Base-by-base conservation (phyloP, 2,113 vertebrate genomes). In the Rhineura floridana region DNA sequence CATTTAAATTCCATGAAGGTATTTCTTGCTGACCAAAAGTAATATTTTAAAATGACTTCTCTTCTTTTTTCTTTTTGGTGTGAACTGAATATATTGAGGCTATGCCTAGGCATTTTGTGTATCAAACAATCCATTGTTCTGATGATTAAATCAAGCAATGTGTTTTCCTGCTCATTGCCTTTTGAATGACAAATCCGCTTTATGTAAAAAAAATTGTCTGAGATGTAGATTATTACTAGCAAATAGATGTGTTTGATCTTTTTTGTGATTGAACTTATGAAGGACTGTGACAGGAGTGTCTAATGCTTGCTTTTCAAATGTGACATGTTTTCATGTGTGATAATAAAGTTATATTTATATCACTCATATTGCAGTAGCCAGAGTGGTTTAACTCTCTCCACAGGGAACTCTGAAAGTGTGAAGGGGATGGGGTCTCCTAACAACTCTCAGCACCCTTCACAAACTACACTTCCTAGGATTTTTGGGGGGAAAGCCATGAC, bases 191-290 rank as follows among this genome's bases (percentile, higher is more conserved):
- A 93, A 75, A 88, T 73, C 84, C 91, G 78, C 36, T 39, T 69
- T 75, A 78, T 81, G 90, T 85, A 82, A 77, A 88, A n/a, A 83
- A 83, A 83, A 50, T 88, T 50, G n/a, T 48, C 83, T 70, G 81
- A 92, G 86, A 9, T 92, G 75, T 78, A 77, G 42, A 85, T 91
- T 92, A 91, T 86, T 92, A 84, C 4, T 65, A 86, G 88, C 80
- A 93, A 93, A 91, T 90, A 46, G 42, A 85, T 93, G 55, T 72
- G 83, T 92, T 95, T 93, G 76, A 91, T 91, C 79, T 88, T 82
- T 55, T 48, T 30, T 55, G 25, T 87, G 90, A 91, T 83, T 86
- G 91, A 92, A 81, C 65, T 82, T 67, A 5, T 87, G 88, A 87
- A 81, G 36, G 91, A 44, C 90, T 48, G 28, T 87, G 81, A 88